Percentiles rank a stretch among this genome's conserved stretches.
Evolutionary conservation across 2,888 invertebrate species (phyloP).

Genomic region (Cyaniris semiargus): DNA sequence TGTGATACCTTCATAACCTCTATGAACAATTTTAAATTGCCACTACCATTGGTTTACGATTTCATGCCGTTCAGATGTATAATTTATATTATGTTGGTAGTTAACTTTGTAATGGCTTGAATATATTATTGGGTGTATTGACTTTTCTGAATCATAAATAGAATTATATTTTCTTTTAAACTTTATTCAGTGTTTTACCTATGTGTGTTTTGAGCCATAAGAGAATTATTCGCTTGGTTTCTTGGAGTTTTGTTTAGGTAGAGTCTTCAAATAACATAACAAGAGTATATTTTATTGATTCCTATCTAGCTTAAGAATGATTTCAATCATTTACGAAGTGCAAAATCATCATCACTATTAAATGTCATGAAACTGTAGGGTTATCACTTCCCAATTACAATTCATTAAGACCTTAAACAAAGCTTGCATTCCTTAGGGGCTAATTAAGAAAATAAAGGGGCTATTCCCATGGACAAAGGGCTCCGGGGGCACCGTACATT

Average conservation of each 20-base stretch:
- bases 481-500: constrained; percentile 46
- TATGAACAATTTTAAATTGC: constrained; percentile 35
- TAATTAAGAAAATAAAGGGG: constrained; percentile 41
- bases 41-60: constrained; percentile 41
- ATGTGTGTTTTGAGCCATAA: background rate
- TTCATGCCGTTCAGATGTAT: constrained; percentile 41
- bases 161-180: constrained; percentile 13
- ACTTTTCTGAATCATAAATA: constrained; percentile 34
- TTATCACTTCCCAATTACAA: constrained; percentile 21
- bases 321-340: too few species aligned
- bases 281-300: too few species aligned
- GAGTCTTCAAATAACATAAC: too few species aligned
- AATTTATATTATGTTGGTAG: constrained; percentile 38
- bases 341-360: background rate
- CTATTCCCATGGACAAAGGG: constrained; percentile 46
- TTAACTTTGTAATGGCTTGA: constrained; percentile 39
- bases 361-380: background rate
- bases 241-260: too few species aligned
- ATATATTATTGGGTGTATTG: constrained; percentile 36
- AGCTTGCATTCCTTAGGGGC: constrained; percentile 24
- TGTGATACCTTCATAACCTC: constrained; percentile 14
- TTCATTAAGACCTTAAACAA: background rate
- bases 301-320: too few species aligned
- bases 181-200: background rate
- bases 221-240: background rate